Evolutionary conservation across 2,113 vertebrate genomes (phyloP).

Genomic region (Otolemur garnettii): DNA sequence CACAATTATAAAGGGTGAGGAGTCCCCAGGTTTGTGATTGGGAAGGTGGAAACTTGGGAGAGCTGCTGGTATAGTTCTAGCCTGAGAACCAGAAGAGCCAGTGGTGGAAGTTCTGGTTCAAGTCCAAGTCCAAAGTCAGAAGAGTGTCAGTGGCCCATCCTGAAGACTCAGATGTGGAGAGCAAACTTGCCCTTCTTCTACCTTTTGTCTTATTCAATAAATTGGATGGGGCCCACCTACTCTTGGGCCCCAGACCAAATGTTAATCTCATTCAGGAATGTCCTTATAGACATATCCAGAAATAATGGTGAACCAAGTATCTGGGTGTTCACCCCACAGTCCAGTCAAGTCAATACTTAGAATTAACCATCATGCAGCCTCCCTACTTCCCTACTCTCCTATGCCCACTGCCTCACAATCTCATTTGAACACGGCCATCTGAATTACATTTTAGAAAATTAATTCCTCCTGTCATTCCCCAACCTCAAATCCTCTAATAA

Average conservation of each 20-base stretch:
- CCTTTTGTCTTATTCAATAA: neutral
- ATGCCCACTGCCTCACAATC: neutral
- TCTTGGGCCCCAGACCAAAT: neutral
- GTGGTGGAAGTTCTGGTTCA: neutral
- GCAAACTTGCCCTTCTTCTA: fast-evolving
- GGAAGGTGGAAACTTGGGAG: neutral
- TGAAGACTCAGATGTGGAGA: neutral
- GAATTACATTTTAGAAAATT: neutral
- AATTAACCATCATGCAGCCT: neutral
- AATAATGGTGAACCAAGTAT: neutral
- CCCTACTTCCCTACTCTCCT: too few relatives aligned
- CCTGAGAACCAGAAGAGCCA: neutral
- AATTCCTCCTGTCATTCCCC: neutral
- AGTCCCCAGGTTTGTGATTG: neutral
- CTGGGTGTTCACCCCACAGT: too few relatives aligned
- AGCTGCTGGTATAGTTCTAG: neutral
- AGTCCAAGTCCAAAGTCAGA: neutral
- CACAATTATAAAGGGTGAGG: neutral
- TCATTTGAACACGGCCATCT: neutral
- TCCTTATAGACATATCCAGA: neutral
- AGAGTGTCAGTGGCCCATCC: neutral
- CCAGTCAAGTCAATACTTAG: neutral
- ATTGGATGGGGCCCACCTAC: neutral
- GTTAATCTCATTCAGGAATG: neutral
- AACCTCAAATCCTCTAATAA: neutral